phyloP scores from a whole-genome alignment of 2,113 vertebrate genomes.

The Prolemur simus region DNA sequence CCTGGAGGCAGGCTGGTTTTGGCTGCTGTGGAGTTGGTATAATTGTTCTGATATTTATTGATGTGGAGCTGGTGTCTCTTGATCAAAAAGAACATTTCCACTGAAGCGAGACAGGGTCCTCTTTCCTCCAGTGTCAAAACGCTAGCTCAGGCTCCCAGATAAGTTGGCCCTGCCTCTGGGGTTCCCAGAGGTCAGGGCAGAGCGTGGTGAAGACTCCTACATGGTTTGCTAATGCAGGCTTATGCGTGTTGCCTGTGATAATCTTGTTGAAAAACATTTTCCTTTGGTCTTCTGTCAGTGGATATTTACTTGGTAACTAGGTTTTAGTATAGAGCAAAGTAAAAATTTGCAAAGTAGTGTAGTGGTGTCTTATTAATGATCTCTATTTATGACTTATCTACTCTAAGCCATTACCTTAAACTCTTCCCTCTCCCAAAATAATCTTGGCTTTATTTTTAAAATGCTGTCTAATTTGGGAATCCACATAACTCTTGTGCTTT shows the following conservation, averaged over 20 bases:
- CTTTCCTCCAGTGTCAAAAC: background rate
- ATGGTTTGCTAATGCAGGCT: background rate
- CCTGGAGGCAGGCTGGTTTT: background rate
- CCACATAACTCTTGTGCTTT: background rate
- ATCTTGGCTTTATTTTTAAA: conserved; percentile 34
- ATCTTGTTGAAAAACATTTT: background rate
- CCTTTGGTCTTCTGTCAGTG: background rate
- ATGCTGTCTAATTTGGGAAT: background rate
- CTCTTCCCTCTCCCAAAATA: background rate
- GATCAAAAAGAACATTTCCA: background rate
- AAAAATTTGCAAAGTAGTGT: background rate
- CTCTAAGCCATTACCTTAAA: background rate
- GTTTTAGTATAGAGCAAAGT: background rate
- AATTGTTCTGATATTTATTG: background rate
- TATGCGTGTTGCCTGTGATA: background rate
- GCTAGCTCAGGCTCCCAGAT: background rate
- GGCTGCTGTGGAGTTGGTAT: background rate
- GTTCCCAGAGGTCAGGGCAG: background rate
- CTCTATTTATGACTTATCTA: background rate
- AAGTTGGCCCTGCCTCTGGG: background rate
- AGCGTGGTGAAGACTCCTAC: background rate
- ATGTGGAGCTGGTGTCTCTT: background rate
- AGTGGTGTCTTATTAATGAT: background rate
- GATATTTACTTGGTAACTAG: background rate
- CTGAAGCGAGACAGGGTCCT: background rate